Percentiles rank a stretch among this genome's conserved stretches.
These are phyloP conservation scores for Nesospiza acunhae DNA, from an alignment of 2,113 vertebrate species.

Conservation along the genomic window DNA sequence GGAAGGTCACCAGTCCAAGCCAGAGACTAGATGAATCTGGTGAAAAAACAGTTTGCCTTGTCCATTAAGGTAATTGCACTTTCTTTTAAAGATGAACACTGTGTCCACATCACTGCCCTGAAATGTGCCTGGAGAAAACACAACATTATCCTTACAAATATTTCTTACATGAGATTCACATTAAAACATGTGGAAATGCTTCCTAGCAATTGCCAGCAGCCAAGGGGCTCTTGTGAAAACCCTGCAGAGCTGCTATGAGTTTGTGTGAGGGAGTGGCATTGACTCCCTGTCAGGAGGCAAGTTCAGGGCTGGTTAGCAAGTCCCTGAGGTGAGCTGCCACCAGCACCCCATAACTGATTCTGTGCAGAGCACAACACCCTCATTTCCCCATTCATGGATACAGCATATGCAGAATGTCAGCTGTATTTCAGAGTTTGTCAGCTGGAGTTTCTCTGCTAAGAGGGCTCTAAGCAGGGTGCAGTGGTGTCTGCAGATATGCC, in stretches of 20 bases:
- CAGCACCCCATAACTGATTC: neutral
- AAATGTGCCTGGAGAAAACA: neutral
- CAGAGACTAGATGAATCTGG: neutral
- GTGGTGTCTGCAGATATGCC: neutral
- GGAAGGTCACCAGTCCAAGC: neutral
- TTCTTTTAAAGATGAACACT: neutral
- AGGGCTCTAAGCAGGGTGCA: neutral
- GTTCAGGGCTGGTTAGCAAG: neutral
- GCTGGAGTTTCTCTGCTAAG: neutral
- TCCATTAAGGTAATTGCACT: neutral
- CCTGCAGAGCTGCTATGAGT: neutral
- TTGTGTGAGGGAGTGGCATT: neutral
- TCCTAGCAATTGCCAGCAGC: neutral
- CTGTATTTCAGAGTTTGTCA: conserved; percentile 18
- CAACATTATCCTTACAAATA: neutral
- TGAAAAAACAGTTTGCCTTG: neutral
- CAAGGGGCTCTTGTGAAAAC: neutral
- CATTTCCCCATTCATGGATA: neutral
- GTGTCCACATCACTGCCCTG: fast-evolving
- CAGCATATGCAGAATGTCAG: neutral
- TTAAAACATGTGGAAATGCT: neutral
- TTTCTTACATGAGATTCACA: neutral
- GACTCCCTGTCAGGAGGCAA: neutral
- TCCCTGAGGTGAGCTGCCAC: neutral
- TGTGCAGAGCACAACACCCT: neutral